Base-by-base conservation (phyloP, 2,888 invertebrate species). In the Andrena minutula region DNA sequence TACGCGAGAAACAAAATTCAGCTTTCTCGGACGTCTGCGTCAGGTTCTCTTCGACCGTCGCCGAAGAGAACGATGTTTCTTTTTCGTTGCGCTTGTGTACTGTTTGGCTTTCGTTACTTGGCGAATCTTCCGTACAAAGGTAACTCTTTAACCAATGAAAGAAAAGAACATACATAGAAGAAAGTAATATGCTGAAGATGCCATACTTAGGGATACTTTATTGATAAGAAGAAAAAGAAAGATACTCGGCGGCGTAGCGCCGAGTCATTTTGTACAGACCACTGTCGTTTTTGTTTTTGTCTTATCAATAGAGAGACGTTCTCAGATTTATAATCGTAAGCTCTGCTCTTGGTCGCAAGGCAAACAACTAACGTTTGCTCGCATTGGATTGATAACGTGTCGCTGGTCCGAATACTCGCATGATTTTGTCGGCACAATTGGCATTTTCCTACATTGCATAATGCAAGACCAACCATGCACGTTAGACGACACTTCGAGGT, bases 191-290 rank as follows among this genome's bases (percentile, higher is more conserved):
- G 83, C 83, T 81, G 83, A 89, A 86, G 90, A 87, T 90, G 90
- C 90, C 90, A 90, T 90, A 90, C 66, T 90, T 90, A 90, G 89
- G 83, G 79, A 84, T 86, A 88, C 71, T 81, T 86, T 89, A 85
- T 12, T 53, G 41, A 76, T 88, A 88, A 87, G 86, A 32, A 81
- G 66, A 88, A 87, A 83, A 32, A 81, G 70, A 61, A 23, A 69
- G 47, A 73, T 73, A 75, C 71, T 63, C 53, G 49, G 71, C 16
- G 47, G 56, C 72, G 75, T 28, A 75, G 72, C 63, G 74, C 71
- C 79, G 72, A 82, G 66, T 76, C 73, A 83, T 82, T 78, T 84
- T 87, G 76, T 86, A 79, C 76, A 78, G 77, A 75, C 41, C 51
- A 81, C 53, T 61, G 69, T 71, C 41, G 58, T 70, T 72, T 70